Evolutionary conservation across 2,888 invertebrate species (phyloP).

Genomic region (Xylota segnis): DNA sequence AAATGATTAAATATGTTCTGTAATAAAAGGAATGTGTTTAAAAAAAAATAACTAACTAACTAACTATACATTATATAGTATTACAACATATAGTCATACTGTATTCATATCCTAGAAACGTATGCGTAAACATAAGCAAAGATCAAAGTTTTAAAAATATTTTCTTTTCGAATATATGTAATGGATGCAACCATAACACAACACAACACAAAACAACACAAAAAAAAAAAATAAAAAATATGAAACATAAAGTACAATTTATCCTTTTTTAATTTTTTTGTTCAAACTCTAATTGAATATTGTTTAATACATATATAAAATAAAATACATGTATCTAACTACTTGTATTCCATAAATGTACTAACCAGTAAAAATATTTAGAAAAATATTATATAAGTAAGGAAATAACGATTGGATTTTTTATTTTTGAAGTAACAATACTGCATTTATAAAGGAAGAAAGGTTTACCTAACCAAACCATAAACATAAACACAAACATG

Average conservation of each 20-base stretch:
- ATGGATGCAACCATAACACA: slow-evolving; percentile 24
- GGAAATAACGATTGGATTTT: no score
- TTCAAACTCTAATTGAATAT: no score
- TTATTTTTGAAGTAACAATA: slow-evolving; percentile 78
- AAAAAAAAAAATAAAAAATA: slow-evolving; percentile 4
- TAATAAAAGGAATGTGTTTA: slow-evolving; percentile 47
- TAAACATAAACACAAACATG: no score
- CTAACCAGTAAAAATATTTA: neutral
- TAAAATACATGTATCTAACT: slow-evolving; percentile 45
- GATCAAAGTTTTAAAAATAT: neutral
- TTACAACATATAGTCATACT: neutral
- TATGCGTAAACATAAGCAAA: slow-evolving; percentile 15
- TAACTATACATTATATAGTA: no score
- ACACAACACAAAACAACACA: slow-evolving; percentile 23
- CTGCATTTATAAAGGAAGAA: slow-evolving; percentile 78
- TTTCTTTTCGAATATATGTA: slow-evolving; percentile 30
- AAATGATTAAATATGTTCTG: slow-evolving; percentile 75
- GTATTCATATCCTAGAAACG: slow-evolving; percentile 34
- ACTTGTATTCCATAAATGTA: slow-evolving; percentile 27
- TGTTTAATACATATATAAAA: no score
- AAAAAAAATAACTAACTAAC: slow-evolving; percentile 12
- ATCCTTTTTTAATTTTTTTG: slow-evolving; percentile 7
- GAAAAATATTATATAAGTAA: neutral
- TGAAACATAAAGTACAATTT: slow-evolving; percentile 63
- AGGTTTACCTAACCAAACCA: no score